Percentiles rank a stretch among this genome's conserved stretches.
Conservation (phyloP, 2,113 vertebrate genomes). For the Myrmecophaga tridactyla region DNA sequence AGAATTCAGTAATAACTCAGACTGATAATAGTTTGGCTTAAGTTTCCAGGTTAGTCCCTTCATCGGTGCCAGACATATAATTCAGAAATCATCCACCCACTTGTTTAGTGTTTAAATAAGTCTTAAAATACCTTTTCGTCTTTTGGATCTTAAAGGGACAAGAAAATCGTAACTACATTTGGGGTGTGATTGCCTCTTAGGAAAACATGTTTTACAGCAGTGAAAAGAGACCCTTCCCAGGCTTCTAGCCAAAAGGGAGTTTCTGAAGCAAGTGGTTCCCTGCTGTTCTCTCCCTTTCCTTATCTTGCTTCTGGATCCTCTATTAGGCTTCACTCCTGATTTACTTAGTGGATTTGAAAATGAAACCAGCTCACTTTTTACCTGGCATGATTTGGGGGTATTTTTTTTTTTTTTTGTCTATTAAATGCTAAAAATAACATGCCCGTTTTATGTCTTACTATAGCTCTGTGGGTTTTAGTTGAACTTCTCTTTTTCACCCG, state of each 20-base stretch:
- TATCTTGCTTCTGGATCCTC: background rate
- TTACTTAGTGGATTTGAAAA: slow-evolving; percentile 17
- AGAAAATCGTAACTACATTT: slow-evolving; percentile 38
- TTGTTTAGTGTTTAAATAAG: slow-evolving; percentile 62
- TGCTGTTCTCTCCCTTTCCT: background rate
- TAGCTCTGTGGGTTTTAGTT: background rate
- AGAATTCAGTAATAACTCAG: slow-evolving; percentile 37
- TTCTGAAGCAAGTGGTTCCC: background rate
- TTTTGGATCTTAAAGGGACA: slow-evolving; percentile 30
- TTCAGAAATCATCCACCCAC: slow-evolving; percentile 61
- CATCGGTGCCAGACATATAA: slow-evolving; percentile 63
- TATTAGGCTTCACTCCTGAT: background rate
- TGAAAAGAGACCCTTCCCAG: background rate
- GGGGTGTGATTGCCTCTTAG: slow-evolving; percentile 42
- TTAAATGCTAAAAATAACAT: background rate
- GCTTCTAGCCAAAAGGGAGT: background rate
- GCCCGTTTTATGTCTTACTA: background rate
- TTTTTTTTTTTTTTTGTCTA: background rate
- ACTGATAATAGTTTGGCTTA: slow-evolving; percentile 52
- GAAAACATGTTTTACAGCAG: slow-evolving; percentile 46
- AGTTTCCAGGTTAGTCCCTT: slow-evolving; percentile 53
- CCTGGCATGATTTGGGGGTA: background rate
- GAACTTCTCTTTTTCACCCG: background rate
- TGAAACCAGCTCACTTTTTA: background rate
- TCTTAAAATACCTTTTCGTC: slow-evolving; percentile 52